A percentile compares a stretch with the other conserved stretches of the same genome.
Evolutionary conservation across 2,888 invertebrate genomes (phyloP).

Genomic region (Amblyjoppa proteus): DNA sequence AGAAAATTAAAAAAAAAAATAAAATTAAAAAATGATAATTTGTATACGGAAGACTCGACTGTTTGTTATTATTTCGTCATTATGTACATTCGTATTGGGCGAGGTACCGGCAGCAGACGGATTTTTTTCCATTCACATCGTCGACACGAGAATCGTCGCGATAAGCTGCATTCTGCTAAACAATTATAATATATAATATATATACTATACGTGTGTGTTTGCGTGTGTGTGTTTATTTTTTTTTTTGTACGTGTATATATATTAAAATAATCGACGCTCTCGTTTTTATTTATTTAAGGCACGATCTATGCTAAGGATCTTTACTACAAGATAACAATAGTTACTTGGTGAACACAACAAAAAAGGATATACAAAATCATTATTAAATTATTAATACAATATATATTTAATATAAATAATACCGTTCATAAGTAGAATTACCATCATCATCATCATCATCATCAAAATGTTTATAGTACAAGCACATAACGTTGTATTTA

Average conservation of each 20-base stretch:
- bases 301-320: constrained; percentile 75
- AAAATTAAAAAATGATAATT: background rate
- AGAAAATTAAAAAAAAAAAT: background rate
- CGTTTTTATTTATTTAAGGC: constrained; percentile 71
- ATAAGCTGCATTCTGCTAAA: constrained; percentile 15
- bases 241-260: constrained; percentile 1
- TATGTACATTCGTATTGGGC: constrained; percentile 11
- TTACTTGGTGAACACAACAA: constrained; percentile 78
- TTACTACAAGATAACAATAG: constrained; percentile 76
- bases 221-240: too few species aligned
- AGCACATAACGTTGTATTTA: constrained; percentile 42
- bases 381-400: constrained; percentile 77
- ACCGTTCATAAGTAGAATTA: constrained; percentile 78
- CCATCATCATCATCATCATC: constrained; percentile 60
- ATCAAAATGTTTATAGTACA: constrained; percentile 42
- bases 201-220: constrained; percentile 1
- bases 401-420: constrained; percentile 78
- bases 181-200: constrained; percentile 4
- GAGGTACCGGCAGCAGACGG: constrained; percentile 37
- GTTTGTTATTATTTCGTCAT: constrained; percentile 21
- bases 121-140: constrained; percentile 30
- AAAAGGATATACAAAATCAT: constrained; percentile 75
- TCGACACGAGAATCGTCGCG: constrained; percentile 2
- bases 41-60: constrained; percentile 12
- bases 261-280: constrained; percentile 51